Evolutionary conservation across 2,888 invertebrate species (phyloP).

Genomic region (Sipha maydis): DNA sequence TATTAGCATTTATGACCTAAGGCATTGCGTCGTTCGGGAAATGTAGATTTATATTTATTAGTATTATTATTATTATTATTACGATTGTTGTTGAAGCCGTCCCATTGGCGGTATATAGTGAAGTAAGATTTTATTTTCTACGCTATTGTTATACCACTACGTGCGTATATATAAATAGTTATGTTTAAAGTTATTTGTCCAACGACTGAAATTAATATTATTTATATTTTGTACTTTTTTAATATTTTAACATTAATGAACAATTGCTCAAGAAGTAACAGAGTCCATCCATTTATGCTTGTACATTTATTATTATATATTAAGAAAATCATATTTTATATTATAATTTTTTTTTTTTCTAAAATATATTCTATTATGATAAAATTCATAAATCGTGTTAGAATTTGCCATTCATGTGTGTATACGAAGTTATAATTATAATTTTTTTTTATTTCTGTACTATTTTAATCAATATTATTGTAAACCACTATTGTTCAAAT

Average conservation of each 20-base stretch:
- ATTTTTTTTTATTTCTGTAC: background rate
- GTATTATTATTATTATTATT: background rate
- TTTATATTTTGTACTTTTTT: background rate
- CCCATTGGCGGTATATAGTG: background rate
- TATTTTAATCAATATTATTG: conserved; percentile 9
- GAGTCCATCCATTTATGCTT: conserved; percentile 2
- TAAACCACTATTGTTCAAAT: background rate
- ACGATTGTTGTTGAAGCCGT: background rate
- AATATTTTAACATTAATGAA: background rate
- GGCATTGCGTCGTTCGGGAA: background rate
- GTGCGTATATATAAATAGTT: background rate
- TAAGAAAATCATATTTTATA: background rate
- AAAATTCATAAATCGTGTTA: no score
- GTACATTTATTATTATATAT: background rate
- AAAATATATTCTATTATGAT: background rate
- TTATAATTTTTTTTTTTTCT: background rate
- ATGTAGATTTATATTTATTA: background rate
- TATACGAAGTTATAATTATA: background rate
- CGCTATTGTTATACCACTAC: background rate
- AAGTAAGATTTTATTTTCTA: background rate
- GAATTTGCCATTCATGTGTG: background rate
- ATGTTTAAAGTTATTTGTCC: background rate
- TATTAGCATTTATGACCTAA: background rate
- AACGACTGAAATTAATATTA: background rate
- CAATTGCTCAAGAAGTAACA: background rate